Evolutionary conservation across 2,113 vertebrate species (phyloP), one percentile per base, ranked within the genome.

Genomic region (Psilopogon haemacephalus): DNA sequence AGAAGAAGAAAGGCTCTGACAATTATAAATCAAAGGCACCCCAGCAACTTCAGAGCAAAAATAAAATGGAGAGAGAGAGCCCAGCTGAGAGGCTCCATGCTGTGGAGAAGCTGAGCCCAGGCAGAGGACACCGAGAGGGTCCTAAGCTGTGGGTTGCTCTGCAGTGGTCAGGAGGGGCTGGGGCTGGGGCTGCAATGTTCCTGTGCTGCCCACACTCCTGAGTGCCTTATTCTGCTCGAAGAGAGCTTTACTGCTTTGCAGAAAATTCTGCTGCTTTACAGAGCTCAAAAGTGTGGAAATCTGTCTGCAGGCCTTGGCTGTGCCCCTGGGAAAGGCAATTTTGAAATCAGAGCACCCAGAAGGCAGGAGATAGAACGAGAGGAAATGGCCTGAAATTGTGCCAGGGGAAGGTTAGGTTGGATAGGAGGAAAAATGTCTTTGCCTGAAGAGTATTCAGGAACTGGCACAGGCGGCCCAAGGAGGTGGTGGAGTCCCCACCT

Each of bases 21-120:
- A 83, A 88, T 90, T 91, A 71, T 58, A 87, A 92, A 93, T 90
- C 84, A 93, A 94, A 95, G 40, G 15, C 35, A 58, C 33, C 74
- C 20, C n/a, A 78, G 42, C 38, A 81, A 52, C 23, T 78, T 90
- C 70, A 90, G 70, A 90, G 56, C 23, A 65, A 72, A 88, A 50
- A 7, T 65, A 71, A 84, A 55, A 37, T 54, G 35, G 18, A 89
- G 15, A 48, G 15, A 48, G 62, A 86, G 88, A 81, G 35, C 6
- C 21, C 58, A 59, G 19, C 76, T 59, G 67, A 84, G 74, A 67
- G 10, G 5, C 14, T 88, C 15, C 48, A 19, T 28, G 17, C 54
- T 72, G 14, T 78, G 33, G 55, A 82, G 67, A 72, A 86, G 86
- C 6, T 17, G 30, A 90, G 14, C 32, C 28, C 52, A 86, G 63